Base-by-base conservation (phyloP, 2,797 vertebrate species). In the Hemibagrus guttatus region DNA sequence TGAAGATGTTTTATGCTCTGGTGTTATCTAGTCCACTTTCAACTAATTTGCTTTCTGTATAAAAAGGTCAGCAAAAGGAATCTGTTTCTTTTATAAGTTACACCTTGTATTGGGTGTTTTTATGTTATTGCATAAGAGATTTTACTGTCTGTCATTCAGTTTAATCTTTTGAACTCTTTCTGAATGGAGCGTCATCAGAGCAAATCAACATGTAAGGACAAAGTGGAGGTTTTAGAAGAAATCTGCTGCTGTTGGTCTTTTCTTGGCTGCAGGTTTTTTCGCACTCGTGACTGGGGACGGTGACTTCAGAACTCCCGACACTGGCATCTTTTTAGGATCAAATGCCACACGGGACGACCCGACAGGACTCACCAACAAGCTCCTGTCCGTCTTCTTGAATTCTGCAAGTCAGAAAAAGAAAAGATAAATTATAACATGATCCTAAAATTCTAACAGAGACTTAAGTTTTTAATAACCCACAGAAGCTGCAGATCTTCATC, bases 381-480 rank as follows among this genome's bases (percentile, higher is more conserved):
- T 99, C 90, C 96, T 96, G 90, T 99, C 98, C 0, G 93, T 96
- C 92, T 97, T 98, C 91, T 90, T 97, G 90, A 99, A 99, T 90
- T 99, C 98, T 99, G 94, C 75, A 21, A 75, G 13, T 5, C 9
- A 14, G 19, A n/a, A 54, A 26, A 63, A 0, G 1, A 11, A n/a
- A 8, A 52, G 19, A 52, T 0, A 31, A 8, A 5, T 9, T 5
- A 19, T 17, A 28, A 16, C 14, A 31, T 28, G 28, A 31, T 66
- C 13, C 4, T 66, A 31, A 68, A 35, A 68, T 19, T 31, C 6
- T 35, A 39, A 66, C 4, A 17, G 31, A 49, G 46, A 8, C 46
- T 46, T 46, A 46, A 8, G 1, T 59, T 23, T 23, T 59, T 7
- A 58, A 58, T 58, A 4, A 64, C 63, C 13, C 12, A 63, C 59